phyloP scores from a whole-genome alignment of 2,113 vertebrate species.

The Erythrocebus patas region DNA sequence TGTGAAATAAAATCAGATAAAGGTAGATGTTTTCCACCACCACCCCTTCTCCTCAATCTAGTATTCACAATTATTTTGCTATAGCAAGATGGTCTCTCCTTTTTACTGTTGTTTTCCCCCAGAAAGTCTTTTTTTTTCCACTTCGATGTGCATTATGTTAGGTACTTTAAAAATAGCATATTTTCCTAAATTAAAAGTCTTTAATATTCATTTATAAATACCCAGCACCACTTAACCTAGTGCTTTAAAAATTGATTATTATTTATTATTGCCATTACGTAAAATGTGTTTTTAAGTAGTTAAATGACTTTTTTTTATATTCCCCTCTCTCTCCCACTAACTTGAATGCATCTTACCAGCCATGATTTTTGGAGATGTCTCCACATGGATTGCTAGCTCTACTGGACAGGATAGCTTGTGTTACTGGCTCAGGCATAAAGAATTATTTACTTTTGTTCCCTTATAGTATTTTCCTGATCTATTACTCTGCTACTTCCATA shows the following conservation, averaged over 20 bases:
- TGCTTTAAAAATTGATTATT: neutral
- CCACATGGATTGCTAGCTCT: neutral
- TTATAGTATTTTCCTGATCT: neutral
- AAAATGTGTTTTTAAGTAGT: constrained; percentile 14
- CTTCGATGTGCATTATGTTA: neutral
- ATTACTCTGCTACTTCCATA: neutral
- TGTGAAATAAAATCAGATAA: constrained; percentile 28
- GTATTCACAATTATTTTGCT: neutral
- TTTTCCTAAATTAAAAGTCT: neutral
- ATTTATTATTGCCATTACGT: neutral
- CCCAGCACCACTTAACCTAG: neutral
- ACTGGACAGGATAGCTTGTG: neutral
- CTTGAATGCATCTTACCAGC: neutral
- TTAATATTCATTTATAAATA: constrained; percentile 10
- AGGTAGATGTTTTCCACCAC: neutral
- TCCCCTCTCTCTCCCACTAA: neutral
- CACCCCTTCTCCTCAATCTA: neutral
- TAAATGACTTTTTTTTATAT: neutral
- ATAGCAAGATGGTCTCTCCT: neutral
- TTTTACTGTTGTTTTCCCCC: neutral
- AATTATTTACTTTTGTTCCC: neutral
- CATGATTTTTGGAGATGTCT: neutral
- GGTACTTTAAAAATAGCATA: neutral
- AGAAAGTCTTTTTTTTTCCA: neutral
- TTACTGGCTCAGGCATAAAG: neutral